Conservation (phyloP, 2,888 invertebrate genomes). For the Mimas tiliae region DNA sequence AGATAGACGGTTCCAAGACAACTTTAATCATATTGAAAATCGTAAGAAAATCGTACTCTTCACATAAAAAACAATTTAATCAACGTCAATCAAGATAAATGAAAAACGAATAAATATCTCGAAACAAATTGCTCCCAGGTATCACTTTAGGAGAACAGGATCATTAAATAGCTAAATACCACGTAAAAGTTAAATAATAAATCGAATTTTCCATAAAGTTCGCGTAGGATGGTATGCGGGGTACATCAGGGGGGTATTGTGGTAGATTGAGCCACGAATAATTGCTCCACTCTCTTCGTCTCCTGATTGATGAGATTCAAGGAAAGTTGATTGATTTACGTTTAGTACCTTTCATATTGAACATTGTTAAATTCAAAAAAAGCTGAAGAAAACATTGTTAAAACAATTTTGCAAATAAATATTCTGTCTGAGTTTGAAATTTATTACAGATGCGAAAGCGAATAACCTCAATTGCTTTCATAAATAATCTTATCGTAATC, state of each 20-base stretch:
- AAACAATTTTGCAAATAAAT: neutral
- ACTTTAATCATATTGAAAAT: too few species aligned
- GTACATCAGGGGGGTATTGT: conserved; percentile 3
- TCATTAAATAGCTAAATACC: conserved; percentile 30
- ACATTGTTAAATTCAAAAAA: neutral
- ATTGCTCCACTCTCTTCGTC: conserved; percentile 30
- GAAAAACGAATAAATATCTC: neutral
- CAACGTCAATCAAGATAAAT: neutral
- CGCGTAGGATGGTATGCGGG: conserved; percentile 28
- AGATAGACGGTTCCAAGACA: too few species aligned
- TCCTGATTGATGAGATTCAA: conserved; percentile 42
- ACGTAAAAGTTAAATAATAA: conserved; percentile 46
- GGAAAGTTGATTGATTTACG: conserved; percentile 47
- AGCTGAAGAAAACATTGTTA: neutral
- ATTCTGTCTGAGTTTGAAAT: neutral
- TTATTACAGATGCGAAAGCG: neutral
- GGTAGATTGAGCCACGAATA: conserved; percentile 29
- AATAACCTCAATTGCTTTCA: neutral
- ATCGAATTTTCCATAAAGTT: conserved; percentile 33
- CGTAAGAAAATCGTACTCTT: too few species aligned
- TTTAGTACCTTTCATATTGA: conserved; percentile 28
- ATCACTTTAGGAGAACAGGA: neutral
- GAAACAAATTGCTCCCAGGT: conserved; percentile 16
- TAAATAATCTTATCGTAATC: neutral
- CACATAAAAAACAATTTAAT: neutral